Percentiles rank a stretch among this genome's conserved stretches.
phyloP scores from a whole-genome alignment of 1,140 invertebrate species.

The Rhynchophorus ferrugineus region DNA sequence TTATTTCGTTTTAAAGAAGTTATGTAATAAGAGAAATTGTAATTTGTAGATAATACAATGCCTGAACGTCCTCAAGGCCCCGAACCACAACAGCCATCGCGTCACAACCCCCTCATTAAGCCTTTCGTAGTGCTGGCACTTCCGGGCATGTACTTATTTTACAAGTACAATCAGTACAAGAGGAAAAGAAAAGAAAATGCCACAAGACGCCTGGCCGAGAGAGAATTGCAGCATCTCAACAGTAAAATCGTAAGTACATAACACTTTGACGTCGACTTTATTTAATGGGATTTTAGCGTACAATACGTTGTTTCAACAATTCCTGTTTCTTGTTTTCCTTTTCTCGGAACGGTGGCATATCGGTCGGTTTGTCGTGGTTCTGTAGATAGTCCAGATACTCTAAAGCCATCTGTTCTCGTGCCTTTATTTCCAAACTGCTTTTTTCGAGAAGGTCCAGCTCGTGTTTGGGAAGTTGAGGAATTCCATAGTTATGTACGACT shows the following conservation, averaged over 20 bases:
- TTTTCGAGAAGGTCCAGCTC: slow-evolving; percentile 32
- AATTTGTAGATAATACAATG: no score
- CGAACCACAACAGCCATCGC: background rate
- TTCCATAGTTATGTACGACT: slow-evolving; percentile 34
- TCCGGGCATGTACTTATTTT: slow-evolving; percentile 82
- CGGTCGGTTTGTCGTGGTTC: slow-evolving; percentile 3
- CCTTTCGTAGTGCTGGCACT: slow-evolving; percentile 72
- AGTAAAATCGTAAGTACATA: slow-evolving; percentile 78
- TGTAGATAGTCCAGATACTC: slow-evolving; percentile 25
- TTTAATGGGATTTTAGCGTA: background rate
- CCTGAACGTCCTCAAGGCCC: slow-evolving; percentile 7
- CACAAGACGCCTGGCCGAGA: slow-evolving; percentile 70
- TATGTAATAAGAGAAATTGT: no score
- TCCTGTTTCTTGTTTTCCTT: slow-evolving; percentile 16
- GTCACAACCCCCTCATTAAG: slow-evolving; percentile 59
- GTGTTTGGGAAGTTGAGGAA: slow-evolving; percentile 28
- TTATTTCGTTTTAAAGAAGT: no score
- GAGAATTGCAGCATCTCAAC: slow-evolving; percentile 76
- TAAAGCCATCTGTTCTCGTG: slow-evolving; percentile 31
- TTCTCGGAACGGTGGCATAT: slow-evolving; percentile 14
- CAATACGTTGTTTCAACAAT: slow-evolving; percentile 14
- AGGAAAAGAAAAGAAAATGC: slow-evolving; percentile 74
- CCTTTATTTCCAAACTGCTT: slow-evolving; percentile 22
- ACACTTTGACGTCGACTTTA: background rate
- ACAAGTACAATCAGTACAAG: slow-evolving; percentile 82